Evolutionary conservation across 2,113 vertebrate genomes (phyloP), one percentile per base, ranked within the genome.

Genomic region (Recurvirostra avosetta): DNA sequence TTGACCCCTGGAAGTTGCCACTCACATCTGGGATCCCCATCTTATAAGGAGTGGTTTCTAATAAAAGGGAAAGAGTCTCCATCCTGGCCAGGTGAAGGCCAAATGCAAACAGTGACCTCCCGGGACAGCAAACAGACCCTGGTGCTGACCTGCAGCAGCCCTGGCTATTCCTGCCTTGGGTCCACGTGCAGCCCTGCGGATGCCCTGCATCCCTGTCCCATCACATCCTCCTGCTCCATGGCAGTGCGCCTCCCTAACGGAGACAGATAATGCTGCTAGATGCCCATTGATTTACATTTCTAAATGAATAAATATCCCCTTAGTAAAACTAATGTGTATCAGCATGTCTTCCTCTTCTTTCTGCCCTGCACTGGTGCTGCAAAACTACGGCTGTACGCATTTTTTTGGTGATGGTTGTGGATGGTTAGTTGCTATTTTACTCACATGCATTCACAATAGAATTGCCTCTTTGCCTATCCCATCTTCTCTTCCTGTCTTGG

Each of bases 341-440:
- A 62, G 30, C 16, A 62, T 30, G 11, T 49, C 20, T 41, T 71
- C 38, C 11, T 88, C 8, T 36, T 52, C 63, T 56, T 79, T 17
- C 6, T 10, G 0, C 18, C 9, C 38, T 9, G 8, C 6, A 16
- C 34, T 1, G 0, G 55, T 23, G 58, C 61, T 81, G 68, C 77
- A 65, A 75, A 63, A 26, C 43, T 58, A 16, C 0, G 7, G 45
- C 56, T 58, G 25, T 17, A 22, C 7, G 1, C 2, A 2, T 2
- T 5, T 18, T 73, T 61, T 63, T 62, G 50, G 55, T 81, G 65
- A 40, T 2, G 3, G 38, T 18, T 70, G 43, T 38, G 21, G 43
- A 36, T 34, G 25, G 8, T 65, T 47, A 30, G 61, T 84, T 6
- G 32, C 38, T 92, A 5, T 90, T 94, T 82, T 66, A 74, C 32